phyloP scores from a whole-genome alignment of 2,888 invertebrate species.

The Lissonota sp. region DNA sequence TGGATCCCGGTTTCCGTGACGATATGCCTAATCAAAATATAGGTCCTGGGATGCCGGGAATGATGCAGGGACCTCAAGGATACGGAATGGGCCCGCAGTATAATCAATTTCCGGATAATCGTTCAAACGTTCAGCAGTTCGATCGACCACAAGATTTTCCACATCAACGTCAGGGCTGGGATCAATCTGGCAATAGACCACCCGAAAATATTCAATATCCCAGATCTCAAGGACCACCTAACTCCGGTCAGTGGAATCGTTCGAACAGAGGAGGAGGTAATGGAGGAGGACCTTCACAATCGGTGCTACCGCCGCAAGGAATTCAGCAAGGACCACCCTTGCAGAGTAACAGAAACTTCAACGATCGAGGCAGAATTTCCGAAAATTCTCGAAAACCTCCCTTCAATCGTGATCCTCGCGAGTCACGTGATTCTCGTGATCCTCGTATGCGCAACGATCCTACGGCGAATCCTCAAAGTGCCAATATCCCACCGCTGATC shows the following conservation, averaged over 20 bases:
- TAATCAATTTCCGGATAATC: slow-evolving; percentile 63
- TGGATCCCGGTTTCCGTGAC: slow-evolving; percentile 12
- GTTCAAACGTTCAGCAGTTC: slow-evolving; percentile 65
- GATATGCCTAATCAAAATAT: slow-evolving; percentile 19
- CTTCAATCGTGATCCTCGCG: slow-evolving; percentile 6
- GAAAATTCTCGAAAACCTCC: slow-evolving; percentile 63
- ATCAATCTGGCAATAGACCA: slow-evolving; percentile 49
- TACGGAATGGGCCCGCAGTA: slow-evolving; percentile 56
- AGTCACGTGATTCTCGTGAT: slow-evolving; percentile 17
- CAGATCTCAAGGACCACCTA: slow-evolving; percentile 66
- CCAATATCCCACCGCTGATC: slow-evolving; percentile 20
- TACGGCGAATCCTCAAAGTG: slow-evolving; percentile 29
- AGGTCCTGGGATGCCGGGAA: slow-evolving; percentile 20
- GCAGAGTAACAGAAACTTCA: slow-evolving; percentile 48
- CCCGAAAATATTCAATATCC: slow-evolving; percentile 68
- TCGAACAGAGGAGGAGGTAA: slow-evolving; percentile 50
- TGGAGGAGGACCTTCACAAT: slow-evolving; percentile 51
- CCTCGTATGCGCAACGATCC: slow-evolving; percentile 35
- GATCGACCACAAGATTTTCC: slow-evolving; percentile 71
- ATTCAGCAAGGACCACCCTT: slow-evolving; percentile 5
- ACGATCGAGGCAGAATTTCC: slow-evolving; percentile 67
- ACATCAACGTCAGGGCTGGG: slow-evolving; percentile 70
- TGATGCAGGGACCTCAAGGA: slow-evolving; percentile 48
- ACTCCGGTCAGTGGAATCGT: slow-evolving; percentile 56
- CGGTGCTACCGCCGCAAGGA: slow-evolving; percentile 46